Percentiles rank a stretch among this genome's conserved stretches.
phyloP scores from a whole-genome alignment of 2,113 vertebrate genomes.

The Montifringilla adamsi region DNA sequence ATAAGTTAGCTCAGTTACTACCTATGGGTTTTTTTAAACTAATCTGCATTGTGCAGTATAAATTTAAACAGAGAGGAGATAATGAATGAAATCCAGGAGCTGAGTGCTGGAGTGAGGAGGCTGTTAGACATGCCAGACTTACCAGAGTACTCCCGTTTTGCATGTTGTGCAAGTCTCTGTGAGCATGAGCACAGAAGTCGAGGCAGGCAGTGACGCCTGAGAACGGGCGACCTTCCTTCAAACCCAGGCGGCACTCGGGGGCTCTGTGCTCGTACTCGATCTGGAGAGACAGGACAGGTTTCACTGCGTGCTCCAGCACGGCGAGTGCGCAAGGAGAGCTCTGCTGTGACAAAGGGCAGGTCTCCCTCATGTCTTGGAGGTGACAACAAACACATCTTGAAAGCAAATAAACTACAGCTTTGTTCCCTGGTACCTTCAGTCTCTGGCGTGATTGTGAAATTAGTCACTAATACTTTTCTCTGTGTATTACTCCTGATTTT shows the following conservation, averaged over 20 bases:
- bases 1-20: neutral
- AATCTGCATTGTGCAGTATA: neutral
- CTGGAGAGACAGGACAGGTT: constrained; percentile 63
- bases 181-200: constrained; percentile 96
- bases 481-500: neutral
- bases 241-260: constrained; percentile 89
- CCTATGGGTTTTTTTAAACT: neutral
- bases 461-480: neutral
- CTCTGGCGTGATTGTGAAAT: neutral
- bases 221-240: constrained; percentile 92
- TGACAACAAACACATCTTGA: neutral
- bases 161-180: constrained; percentile 98
- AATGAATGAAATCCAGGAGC: neutral
- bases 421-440: neutral
- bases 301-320: neutral
- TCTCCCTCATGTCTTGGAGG: neutral
- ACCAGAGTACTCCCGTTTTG: constrained; percentile 94
- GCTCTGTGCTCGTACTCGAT: constrained; percentile 92
- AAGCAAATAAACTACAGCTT: neutral
- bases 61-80: neutral
- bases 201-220: constrained; percentile 96
- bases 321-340: neutral
- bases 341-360: neutral
- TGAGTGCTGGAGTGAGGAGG: neutral
- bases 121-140: constrained; percentile 25